phyloP scores from a whole-genome alignment of 2,888 invertebrate species.

The Rapana venosa region DNA sequence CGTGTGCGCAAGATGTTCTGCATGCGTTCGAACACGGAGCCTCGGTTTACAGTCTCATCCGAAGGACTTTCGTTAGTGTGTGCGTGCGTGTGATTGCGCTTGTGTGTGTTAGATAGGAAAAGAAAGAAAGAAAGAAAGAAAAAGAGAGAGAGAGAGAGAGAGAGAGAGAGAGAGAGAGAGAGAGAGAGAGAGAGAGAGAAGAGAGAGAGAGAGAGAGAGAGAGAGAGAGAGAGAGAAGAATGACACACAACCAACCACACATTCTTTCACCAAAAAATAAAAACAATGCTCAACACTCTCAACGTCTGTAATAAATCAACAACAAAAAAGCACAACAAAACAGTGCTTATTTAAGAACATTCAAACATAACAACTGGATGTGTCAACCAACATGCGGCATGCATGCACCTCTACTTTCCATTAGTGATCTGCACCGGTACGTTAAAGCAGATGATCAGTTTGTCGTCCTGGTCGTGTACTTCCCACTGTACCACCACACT shows the following conservation, averaged over 20 bases:
- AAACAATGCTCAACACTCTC: not conserved
- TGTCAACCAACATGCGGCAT: not conserved
- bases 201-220: not conserved
- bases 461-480: slow-evolving; percentile 30
- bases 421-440: slow-evolving; percentile 30
- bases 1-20: too few species aligned
- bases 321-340: not conserved
- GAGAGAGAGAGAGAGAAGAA: not conserved
- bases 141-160: too few species aligned
- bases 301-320: not conserved
- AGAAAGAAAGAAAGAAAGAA: too few species aligned
- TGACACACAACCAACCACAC: not conserved
- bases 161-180: not conserved
- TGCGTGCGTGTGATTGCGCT: too few species aligned
- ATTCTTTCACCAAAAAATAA: not conserved
- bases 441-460: slow-evolving; percentile 24
- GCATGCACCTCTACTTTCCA: not conserved
- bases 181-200: not conserved
- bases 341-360: not conserved
- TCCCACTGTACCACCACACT: slow-evolving; percentile 33
- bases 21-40: too few species aligned
- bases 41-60: too few species aligned
- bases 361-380: not conserved
- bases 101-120: too few species aligned
- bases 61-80: too few species aligned